Evolutionary conservation across 1,140 invertebrate species (phyloP).

Genomic region (Ylistrum balloti): DNA sequence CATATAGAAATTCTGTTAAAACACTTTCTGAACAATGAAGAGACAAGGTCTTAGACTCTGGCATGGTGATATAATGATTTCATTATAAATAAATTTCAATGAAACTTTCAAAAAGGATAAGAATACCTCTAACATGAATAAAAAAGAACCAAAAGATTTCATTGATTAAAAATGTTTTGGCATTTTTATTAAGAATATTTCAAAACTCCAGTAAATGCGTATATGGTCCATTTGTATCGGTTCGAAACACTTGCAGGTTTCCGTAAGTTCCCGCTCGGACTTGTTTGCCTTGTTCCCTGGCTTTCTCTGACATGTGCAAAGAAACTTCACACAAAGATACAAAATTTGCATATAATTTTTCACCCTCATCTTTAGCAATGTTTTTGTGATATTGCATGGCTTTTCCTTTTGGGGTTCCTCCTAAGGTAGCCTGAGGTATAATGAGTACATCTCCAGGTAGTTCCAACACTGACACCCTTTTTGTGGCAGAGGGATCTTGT

Average conservation of each 20-base stretch:
- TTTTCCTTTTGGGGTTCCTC: conserved; percentile 83
- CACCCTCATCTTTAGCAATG: conserved; percentile 81
- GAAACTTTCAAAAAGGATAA: too few species aligned
- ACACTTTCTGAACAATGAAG: too few species aligned
- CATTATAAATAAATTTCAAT: too few species aligned
- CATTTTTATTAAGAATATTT: too few species aligned
- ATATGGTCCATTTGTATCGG: conserved; percentile 83
- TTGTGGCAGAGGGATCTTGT: conserved; percentile 66
- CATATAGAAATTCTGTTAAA: too few species aligned
- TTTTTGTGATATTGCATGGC: conserved; percentile 83
- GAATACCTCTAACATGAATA: too few species aligned
- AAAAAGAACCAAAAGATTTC: too few species aligned
- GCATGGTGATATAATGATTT: too few species aligned
- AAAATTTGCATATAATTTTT: conserved; percentile 80
- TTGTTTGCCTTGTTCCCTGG: conserved; percentile 62
- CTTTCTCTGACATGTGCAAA: conserved; percentile 65
- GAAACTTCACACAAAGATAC: conserved; percentile 71
- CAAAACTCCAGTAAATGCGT: conserved; percentile 82
- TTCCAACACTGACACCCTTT: conserved; percentile 78
- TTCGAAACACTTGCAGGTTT: conserved; percentile 82
- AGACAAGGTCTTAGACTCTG: too few species aligned
- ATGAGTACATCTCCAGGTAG: conserved; percentile 82
- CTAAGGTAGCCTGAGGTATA: conserved; percentile 83
- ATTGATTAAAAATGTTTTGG: too few species aligned
- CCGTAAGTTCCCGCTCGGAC: conserved; percentile 82